A percentile compares a stretch with the other conserved stretches of the same genome.
These are phyloP conservation scores for Choristoneura rosaceana DNA, from an alignment of 2,888 invertebrate genomes.

Conservation along the genomic window DNA sequence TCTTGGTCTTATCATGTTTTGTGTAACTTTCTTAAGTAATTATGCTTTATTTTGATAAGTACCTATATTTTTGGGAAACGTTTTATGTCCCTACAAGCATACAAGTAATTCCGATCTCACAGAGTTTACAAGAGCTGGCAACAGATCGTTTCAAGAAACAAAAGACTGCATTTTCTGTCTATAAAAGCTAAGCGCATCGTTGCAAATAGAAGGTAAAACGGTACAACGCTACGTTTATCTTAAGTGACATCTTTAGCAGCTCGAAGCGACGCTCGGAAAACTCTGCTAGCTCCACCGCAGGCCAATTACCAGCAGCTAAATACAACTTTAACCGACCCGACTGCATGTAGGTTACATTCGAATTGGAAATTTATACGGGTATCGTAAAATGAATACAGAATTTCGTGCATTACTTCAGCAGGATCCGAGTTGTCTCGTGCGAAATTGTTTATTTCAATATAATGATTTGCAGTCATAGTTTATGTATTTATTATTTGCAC, in stretches of 20 bases:
- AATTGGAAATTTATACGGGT: background rate
- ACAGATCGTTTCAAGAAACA: slow-evolving; percentile 9
- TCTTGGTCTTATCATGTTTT: no score
- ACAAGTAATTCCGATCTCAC: background rate
- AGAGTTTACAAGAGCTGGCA: background rate
- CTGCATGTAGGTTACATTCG: slow-evolving; percentile 30
- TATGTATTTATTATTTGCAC: no score
- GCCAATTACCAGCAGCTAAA: slow-evolving; percentile 37
- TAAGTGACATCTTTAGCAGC: slow-evolving; percentile 36
- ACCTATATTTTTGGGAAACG: no score
- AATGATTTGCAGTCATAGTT: no score
- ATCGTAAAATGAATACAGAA: no score
- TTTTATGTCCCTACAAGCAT: background rate
- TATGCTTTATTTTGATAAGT: no score
- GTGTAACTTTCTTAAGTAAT: no score
- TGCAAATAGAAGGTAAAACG: slow-evolving; percentile 28
- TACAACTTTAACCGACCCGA: slow-evolving; percentile 27
- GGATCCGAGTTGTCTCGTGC: no score
- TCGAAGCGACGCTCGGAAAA: slow-evolving; percentile 25
- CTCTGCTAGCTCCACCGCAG: slow-evolving; percentile 35
- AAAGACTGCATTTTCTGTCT: slow-evolving; percentile 26
- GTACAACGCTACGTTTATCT: slow-evolving; percentile 31
- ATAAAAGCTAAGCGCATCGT: slow-evolving; percentile 15
- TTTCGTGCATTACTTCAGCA: no score
- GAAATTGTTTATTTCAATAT: no score